A percentile compares a stretch with the other conserved stretches of the same genome.
Evolutionary conservation across 1,140 invertebrate genomes (phyloP).

Genomic region (Lasioglossum albipes): DNA sequence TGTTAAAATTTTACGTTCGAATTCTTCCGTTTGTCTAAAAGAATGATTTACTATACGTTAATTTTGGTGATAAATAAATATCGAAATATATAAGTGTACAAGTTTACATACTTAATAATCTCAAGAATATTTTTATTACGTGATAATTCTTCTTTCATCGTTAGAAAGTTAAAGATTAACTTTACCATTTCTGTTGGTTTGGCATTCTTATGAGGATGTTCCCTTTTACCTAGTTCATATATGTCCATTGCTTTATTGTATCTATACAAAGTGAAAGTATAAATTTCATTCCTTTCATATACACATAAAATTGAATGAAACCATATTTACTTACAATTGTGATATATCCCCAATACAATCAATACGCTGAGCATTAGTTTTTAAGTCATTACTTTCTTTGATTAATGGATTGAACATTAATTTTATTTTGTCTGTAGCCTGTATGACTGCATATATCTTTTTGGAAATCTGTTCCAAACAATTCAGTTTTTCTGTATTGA

Average conservation of each 20-base stretch:
- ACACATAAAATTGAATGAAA: slow-evolving; percentile 2
- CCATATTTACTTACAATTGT: slow-evolving; percentile 54
- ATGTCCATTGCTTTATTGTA: slow-evolving; percentile 47
- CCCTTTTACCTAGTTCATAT: slow-evolving; percentile 31
- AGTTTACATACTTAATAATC: slow-evolving; percentile 39
- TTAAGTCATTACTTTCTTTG: slow-evolving; percentile 44
- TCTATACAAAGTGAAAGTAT: slow-evolving; percentile 42
- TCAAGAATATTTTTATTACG: slow-evolving; percentile 33
- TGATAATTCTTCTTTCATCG: slow-evolving; percentile 24
- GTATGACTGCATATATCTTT: slow-evolving; percentile 59
- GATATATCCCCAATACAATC: slow-evolving; percentile 50
- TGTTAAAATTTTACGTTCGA: slow-evolving; percentile 51
- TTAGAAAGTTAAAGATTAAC: slow-evolving; percentile 51
- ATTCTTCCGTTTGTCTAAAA: slow-evolving; percentile 48
- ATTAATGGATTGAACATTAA: slow-evolving; percentile 47
- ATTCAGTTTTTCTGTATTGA: not conserved
- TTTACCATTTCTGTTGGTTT: slow-evolving; percentile 57
- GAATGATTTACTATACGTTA: not conserved
- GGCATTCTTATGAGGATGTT: slow-evolving; percentile 23
- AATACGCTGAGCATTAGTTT: slow-evolving; percentile 31
- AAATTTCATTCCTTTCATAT: not conserved
- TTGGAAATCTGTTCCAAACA: slow-evolving; percentile 27
- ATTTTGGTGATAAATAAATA: not conserved
- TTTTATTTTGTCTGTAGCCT: slow-evolving; percentile 51
- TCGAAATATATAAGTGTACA: not conserved